Percentiles rank a stretch among this genome's conserved stretches.
phyloP scores from a whole-genome alignment of 2,113 vertebrate species.

The Coracopsis vasa region DNA sequence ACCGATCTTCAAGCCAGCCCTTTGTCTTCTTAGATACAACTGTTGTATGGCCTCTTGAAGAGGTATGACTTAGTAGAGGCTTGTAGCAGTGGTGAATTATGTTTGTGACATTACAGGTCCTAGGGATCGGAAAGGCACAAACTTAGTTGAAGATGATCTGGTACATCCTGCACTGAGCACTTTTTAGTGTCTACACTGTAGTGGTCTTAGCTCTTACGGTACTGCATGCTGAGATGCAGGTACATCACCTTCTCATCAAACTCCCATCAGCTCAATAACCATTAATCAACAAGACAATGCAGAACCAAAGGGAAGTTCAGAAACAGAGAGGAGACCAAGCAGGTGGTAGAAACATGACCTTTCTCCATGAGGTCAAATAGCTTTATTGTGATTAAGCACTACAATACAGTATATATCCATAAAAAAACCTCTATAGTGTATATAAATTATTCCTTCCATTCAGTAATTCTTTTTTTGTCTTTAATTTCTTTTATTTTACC shows the following conservation, averaged over 20 bases:
- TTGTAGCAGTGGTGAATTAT: background rate
- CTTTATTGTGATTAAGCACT: slow-evolving; percentile 86
- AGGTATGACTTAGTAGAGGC: background rate
- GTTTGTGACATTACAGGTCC: background rate
- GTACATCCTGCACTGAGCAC: background rate
- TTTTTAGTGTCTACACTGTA: background rate
- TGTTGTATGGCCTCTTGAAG: background rate
- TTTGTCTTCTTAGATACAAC: background rate
- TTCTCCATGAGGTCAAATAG: slow-evolving; percentile 79
- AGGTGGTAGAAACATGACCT: slow-evolving; percentile 83
- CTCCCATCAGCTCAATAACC: background rate
- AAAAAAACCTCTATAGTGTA: slow-evolving; percentile 82
- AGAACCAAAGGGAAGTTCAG: background rate
- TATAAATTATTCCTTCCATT: slow-evolving; percentile 86
- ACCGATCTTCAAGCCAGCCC: background rate
- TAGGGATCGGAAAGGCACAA: background rate
- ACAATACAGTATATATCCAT: slow-evolving; percentile 86
- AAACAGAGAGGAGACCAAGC: slow-evolving; percentile 64
- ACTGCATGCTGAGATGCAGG: background rate
- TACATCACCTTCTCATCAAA: background rate
- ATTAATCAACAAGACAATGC: background rate
- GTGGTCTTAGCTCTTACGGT: background rate
- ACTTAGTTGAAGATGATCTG: background rate
- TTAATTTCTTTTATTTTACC: background rate
- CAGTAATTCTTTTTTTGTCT: slow-evolving; percentile 67